phyloP scores from a whole-genome alignment of 2,888 invertebrate genomes.

The Pachydiplax longipennis region DNA sequence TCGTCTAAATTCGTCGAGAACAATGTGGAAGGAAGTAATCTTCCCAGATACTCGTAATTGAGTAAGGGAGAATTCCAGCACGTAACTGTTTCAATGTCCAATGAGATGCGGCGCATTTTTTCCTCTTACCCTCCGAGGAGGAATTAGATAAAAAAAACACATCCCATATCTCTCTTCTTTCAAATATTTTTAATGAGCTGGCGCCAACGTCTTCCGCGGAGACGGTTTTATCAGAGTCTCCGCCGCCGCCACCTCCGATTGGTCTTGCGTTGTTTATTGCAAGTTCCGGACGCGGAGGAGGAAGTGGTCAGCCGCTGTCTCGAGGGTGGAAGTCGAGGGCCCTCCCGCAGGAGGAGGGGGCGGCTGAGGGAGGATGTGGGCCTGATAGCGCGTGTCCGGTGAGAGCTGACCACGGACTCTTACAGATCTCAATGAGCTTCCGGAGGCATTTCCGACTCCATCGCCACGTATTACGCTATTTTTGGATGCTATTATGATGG shows the following conservation, averaged over 20 bases:
- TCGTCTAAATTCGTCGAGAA: too few species aligned
- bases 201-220: not conserved
- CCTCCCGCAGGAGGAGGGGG: not conserved
- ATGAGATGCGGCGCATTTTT: not conserved
- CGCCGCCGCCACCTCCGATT: not conserved
- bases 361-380: not conserved
- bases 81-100: too few species aligned
- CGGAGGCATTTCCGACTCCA: not conserved
- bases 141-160: not conserved
- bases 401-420: not conserved
- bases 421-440: not conserved
- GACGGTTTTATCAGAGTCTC: not conserved
- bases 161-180: not conserved
- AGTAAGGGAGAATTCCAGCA: too few species aligned
- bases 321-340: not conserved
- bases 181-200: not conserved
- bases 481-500: not conserved
- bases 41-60: too few species aligned
- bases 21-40: too few species aligned
- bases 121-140: not conserved
- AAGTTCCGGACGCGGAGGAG: not conserved
- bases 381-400: slow-evolving; percentile 32
- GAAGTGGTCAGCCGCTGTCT: not conserved
- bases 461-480: not conserved
- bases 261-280: not conserved